A percentile compares a stretch with the other conserved stretches of the same genome.
phyloP scores from a whole-genome alignment of 2,113 vertebrate species.

The Tiliqua scincoides region DNA sequence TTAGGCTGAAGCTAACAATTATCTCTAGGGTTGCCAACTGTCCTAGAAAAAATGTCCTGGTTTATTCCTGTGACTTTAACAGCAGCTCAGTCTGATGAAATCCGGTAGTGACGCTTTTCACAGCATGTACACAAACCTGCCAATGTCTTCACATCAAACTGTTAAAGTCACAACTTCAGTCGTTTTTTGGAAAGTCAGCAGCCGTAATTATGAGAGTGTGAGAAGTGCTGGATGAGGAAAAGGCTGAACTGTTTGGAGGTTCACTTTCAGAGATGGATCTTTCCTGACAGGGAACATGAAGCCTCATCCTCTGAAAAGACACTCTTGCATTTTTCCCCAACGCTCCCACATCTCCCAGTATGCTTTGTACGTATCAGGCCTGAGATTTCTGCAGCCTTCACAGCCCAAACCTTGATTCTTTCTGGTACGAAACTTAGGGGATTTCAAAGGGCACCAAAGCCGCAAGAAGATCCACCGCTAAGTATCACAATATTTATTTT shows the following conservation, averaged over 20 bases:
- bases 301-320: neutral
- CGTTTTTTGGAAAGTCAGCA: neutral
- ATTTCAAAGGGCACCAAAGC: constrained; percentile 52
- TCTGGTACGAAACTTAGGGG: constrained; percentile 46
- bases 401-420: constrained; percentile 2
- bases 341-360: neutral
- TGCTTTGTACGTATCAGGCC: neutral
- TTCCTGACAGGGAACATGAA: neutral
- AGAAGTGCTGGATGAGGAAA: neutral
- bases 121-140: neutral
- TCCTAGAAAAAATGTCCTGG: neutral
- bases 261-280: neutral
- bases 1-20: neutral
- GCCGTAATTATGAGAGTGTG: neutral
- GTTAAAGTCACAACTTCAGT: neutral
- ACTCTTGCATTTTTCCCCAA: neutral
- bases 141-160: neutral
- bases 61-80: neutral
- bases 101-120: neutral
- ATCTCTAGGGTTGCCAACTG: neutral
- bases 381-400: neutral
- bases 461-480: constrained; percentile 32
- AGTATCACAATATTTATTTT: constrained; percentile 56
- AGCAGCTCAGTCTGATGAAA: neutral
- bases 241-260: neutral